These are phyloP conservation scores for Bimastos eiseni DNA, from an alignment of 2,888 invertebrate species.

Conservation along the genomic window DNA sequence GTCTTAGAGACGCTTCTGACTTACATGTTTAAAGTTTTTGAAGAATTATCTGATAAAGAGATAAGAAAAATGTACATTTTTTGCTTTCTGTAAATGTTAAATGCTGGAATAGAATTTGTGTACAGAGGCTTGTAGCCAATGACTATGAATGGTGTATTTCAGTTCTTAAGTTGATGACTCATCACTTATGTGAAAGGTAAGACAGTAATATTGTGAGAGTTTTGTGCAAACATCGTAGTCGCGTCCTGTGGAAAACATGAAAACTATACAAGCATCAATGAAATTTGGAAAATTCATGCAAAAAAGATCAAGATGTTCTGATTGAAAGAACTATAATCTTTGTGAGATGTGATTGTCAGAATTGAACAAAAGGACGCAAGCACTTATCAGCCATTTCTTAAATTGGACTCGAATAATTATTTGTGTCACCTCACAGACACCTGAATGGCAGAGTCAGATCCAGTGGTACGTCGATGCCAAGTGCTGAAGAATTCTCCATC, in stretches of 20 bases:
- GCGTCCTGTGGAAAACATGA: background rate
- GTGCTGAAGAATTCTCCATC: background rate
- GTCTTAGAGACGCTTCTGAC: background rate
- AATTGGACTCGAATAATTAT: background rate
- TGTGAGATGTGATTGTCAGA: background rate
- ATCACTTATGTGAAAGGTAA: background rate
- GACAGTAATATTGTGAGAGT: background rate
- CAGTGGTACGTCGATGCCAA: background rate
- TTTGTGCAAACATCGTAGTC: background rate
- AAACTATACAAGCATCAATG: background rate
- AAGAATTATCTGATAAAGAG: conserved; percentile 2
- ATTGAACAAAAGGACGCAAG: background rate
- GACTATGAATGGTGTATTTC: background rate
- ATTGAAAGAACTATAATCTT: background rate
- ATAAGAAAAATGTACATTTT: background rate
- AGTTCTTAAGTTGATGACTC: too few species aligned
- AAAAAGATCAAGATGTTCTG: background rate
- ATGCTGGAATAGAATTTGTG: background rate
- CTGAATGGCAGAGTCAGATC: background rate
- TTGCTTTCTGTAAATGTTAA: background rate
- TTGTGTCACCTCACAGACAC: background rate
- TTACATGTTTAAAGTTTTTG: background rate
- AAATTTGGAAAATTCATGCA: background rate
- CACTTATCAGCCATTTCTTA: background rate
- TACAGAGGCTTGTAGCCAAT: background rate